Evolutionary conservation across 2,888 invertebrate species (phyloP), one percentile per base, ranked within the genome.

Genomic region (Incurvaria masculella): DNA sequence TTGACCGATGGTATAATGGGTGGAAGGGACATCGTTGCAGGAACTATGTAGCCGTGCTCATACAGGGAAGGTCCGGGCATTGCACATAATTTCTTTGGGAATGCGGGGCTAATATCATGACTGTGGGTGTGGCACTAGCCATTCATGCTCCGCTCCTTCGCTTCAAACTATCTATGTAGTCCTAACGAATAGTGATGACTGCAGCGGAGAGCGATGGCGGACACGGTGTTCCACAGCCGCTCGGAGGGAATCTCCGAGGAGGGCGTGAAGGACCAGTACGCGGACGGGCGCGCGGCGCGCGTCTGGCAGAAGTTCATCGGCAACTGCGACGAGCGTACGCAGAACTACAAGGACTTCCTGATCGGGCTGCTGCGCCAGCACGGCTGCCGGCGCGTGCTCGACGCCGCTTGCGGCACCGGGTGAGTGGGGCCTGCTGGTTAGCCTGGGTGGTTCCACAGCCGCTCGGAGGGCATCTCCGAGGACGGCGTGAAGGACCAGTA

Each of bases 231-330:
- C 19, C 19, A 21, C 21, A 21, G 42, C 16, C 42, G 93, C 38
- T 91, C 92, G 0, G 81, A 88, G 53, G 93, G 93, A 45, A 86
- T 89, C 10, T 88, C 89, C n/a, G 88, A 86, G 2, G 90, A 90
- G 69, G 91, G 91, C 53, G 81, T 88, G 1, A 81, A 84, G 55
- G 91, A 94, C 63, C 94, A 94, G 70, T 94, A 94, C 65, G 94
- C 94, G 0, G 94, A 94, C 64, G 94, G 94, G 4, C 91, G 86
- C 60, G 94, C 94, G 0, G 94, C 94, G 1, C 87, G 89, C 61
- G 87, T 94, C 1, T 94, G 94, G 94, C 90, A 93, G 68, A 84
- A 91, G 53, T 94, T 91, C 68, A 91, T 94, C 51, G 94, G 94
- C 0, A 92, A 93, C 66, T 89, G 87, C 64, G 90, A 88, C 59